A percentile compares a stretch with the other conserved stretches of the same genome.
Evolutionary conservation across 2,113 vertebrate species (phyloP).

Genomic region (Nycticorax nycticorax): DNA sequence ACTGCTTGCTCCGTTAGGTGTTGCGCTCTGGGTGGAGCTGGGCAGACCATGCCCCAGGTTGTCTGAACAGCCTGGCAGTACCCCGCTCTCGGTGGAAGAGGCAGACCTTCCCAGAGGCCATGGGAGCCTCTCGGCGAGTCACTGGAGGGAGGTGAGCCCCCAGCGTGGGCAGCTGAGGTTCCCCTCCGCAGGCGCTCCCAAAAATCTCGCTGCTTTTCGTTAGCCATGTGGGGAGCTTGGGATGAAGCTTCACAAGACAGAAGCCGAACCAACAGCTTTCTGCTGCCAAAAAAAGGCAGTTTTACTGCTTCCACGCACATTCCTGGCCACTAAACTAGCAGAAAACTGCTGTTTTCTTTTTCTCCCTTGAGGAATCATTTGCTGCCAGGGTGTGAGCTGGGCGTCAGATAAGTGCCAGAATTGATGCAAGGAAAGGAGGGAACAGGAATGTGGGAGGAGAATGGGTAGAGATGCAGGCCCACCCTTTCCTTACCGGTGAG

Average conservation of each 20-base stretch:
- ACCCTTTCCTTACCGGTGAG: not conserved
- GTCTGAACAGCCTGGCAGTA: not conserved
- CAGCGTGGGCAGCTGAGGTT: not conserved
- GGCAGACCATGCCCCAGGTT: not conserved
- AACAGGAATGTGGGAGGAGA: not conserved
- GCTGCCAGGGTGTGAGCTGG: not conserved
- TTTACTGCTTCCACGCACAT: not conserved
- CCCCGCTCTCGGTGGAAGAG: not conserved
- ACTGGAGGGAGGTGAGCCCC: not conserved
- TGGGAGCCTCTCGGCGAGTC: not conserved
- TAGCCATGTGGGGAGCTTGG: not conserved
- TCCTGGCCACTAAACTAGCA: not conserved
- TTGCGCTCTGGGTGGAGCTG: not conserved
- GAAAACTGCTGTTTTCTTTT: not conserved
- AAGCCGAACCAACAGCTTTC: not conserved
- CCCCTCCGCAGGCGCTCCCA: not conserved
- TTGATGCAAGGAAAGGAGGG: not conserved
- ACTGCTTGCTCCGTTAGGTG: rapidly evolving
- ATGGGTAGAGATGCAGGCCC: not conserved
- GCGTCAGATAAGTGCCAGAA: not conserved
- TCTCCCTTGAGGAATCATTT: not conserved
- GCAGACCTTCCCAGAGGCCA: not conserved
- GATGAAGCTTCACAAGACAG: not conserved
- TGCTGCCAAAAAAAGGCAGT: not conserved
- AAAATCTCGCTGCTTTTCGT: not conserved